These are phyloP conservation scores for Halictus rubicundus DNA, from an alignment of 1,140 invertebrate species.

Conservation along the genomic window DNA sequence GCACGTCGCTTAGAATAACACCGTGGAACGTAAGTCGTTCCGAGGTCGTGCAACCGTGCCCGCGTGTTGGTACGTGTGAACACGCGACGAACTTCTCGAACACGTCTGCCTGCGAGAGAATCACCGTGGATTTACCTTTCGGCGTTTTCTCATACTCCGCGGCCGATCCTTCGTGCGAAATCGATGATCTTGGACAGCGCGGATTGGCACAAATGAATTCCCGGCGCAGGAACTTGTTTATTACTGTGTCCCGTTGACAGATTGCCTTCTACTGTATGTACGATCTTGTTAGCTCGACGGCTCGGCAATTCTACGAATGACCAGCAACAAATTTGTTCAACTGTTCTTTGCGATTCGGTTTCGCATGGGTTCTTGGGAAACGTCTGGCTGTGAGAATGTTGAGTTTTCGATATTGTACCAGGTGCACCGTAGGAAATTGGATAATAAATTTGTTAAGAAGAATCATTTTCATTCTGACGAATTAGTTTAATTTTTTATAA, in stretches of 20 bases:
- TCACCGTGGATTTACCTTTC: background rate
- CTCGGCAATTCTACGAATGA: background rate
- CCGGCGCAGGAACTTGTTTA: background rate
- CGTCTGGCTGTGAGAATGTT: no score
- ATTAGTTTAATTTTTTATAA: no score
- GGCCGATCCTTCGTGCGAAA: background rate
- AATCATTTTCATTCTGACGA: no score
- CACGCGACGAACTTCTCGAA: background rate
- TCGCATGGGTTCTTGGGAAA: no score
- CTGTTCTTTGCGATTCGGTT: no score
- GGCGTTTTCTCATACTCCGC: background rate
- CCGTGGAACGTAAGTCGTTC: slow-evolving; percentile 48
- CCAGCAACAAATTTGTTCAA: no score
- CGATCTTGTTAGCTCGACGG: background rate
- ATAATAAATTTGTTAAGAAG: no score
- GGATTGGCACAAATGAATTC: background rate
- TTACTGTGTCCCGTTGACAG: background rate
- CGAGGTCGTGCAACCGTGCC: slow-evolving; percentile 2
- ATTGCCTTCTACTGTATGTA: background rate
- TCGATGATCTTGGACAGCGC: background rate
- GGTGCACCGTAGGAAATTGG: no score
- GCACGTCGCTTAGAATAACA: slow-evolving; percentile 62
- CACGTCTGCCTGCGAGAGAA: background rate
- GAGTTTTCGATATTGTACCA: no score
- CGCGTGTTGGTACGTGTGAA: background rate